Evolutionary conservation across 2,797 vertebrate species (phyloP).

Genomic region (Clamator glandarius): DNA sequence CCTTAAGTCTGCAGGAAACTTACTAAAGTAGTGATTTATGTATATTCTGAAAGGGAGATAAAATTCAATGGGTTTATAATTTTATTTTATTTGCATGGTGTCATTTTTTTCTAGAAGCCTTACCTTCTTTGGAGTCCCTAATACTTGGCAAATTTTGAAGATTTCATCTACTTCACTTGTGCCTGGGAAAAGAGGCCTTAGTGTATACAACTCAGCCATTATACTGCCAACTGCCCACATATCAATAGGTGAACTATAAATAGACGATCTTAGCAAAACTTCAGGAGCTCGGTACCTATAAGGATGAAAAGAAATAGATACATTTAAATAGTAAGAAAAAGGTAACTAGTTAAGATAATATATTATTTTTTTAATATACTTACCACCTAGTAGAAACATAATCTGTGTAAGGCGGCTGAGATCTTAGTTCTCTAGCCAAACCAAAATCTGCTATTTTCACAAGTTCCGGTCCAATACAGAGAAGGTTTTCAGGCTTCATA

Average conservation of each 20-base stretch:
- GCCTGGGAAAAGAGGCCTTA: constrained; percentile 95
- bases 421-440: constrained; percentile 94
- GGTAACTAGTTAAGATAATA: neutral
- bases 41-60: neutral
- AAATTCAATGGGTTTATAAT: neutral
- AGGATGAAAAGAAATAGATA: neutral
- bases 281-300: constrained; percentile 96
- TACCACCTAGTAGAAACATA: constrained; percentile 98
- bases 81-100: neutral
- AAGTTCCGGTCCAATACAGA: constrained; percentile 97
- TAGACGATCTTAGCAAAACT: constrained; percentile 90
- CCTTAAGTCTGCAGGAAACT: neutral
- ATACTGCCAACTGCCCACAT: constrained; percentile 98
- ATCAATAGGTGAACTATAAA: constrained; percentile 96
- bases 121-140: constrained; percentile 97
- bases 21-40: neutral
- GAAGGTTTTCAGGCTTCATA: constrained; percentile 98
- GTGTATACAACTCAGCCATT: constrained; percentile 96
- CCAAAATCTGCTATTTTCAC: constrained; percentile 99
- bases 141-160: constrained; percentile 98
- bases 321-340: neutral
- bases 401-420: constrained; percentile 96
- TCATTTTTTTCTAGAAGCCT: neutral
- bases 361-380: constrained; percentile 35
- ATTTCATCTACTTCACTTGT: constrained; percentile 98